These are phyloP conservation scores for Panorpa germanica DNA, from an alignment of 2,888 invertebrate species.

Conservation along the genomic window DNA sequence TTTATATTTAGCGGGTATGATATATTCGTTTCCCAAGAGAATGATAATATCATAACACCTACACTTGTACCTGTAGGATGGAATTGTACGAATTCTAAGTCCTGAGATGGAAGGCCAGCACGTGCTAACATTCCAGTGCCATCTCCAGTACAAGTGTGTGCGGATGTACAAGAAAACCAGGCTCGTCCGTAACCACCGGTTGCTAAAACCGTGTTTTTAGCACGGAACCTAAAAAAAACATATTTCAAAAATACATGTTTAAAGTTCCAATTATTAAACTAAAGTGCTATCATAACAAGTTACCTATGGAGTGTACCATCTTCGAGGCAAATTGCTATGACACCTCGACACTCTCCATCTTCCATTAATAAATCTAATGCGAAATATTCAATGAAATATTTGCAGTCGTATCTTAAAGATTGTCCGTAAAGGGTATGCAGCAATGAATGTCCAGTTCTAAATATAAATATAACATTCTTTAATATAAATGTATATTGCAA, in stretches of 20 bases:
- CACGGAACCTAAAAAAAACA: constrained; percentile 43
- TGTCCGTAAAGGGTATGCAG: constrained; percentile 96
- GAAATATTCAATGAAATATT: constrained; percentile 98
- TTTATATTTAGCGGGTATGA: no score
- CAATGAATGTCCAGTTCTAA: constrained; percentile 89
- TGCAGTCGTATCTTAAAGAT: constrained; percentile 89
- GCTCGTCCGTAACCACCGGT: constrained; percentile 83
- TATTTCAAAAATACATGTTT: no score
- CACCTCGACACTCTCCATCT: constrained; percentile 78
- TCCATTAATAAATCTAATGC: constrained; percentile 94
- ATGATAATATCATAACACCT: no score
- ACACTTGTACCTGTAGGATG: constrained; percentile 99
- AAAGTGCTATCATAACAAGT: no score
- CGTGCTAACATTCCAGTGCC: constrained; percentile 91
- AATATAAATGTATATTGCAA: constrained; percentile 5
- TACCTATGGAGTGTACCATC: constrained; percentile 90
- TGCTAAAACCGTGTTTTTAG: constrained; percentile 50
- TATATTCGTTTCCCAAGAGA: no score
- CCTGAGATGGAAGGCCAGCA: constrained; percentile 84
- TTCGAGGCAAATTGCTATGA: constrained; percentile 84
- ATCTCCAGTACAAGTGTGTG: constrained; percentile 97
- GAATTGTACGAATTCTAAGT: constrained; percentile 98
- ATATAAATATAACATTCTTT: constrained; percentile 11
- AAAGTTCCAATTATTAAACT: no score
- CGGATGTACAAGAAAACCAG: constrained; percentile 97